Base-by-base conservation (phyloP, 2,797 vertebrate genomes). In the Pseudocheirus occidentalis region DNA sequence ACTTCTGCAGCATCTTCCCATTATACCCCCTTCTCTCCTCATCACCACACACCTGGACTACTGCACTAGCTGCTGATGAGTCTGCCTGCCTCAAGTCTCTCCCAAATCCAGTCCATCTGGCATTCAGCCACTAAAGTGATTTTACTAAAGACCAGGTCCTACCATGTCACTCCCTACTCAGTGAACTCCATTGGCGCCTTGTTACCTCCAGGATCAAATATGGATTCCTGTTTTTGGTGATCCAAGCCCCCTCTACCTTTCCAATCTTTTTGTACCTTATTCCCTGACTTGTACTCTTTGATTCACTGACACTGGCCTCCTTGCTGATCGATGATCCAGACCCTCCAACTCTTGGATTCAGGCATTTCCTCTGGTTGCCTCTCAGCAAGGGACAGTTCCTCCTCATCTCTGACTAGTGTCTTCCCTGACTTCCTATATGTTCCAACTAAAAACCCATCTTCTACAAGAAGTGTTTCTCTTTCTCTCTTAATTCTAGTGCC, bases 171-270 rank as follows among this genome's bases (percentile, higher is more conserved):
- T 14, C 59, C 31, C 59, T 66, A 66, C 59, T 66, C 31, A n/a
- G 3, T 14, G 5, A 66, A 16, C 31, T 66, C 31, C 13, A 34
- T 12, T 13, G 31, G 29, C 13, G 34, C 31, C 29, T 13, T 34
- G 12, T 31, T 62, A 34, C 31, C 59, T 62, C 29, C 59, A 66
- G 31, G 31, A 66, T 66, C 31, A 66, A 66, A 66, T 11, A 34
- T 4, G 31, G 2, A 29, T n/a, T n/a, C 2, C 28, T 29, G 0
- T 2, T 1, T 40, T 73, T 40, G n/a, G n/a, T 73, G n/a, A 40
- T 21, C 34, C 34, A 66, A 66, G 34, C 34, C 34, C 34, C 59
- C 31, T 62, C 59, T n/a, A 14, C 31, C 4, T 66, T n/a, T n/a
- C 12, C 34, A n/a, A 11, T 34, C 59, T 66, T 21, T 5, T 73